Conservation (phyloP, 2,888 invertebrate species). For the Eupithecia tripunctaria region DNA sequence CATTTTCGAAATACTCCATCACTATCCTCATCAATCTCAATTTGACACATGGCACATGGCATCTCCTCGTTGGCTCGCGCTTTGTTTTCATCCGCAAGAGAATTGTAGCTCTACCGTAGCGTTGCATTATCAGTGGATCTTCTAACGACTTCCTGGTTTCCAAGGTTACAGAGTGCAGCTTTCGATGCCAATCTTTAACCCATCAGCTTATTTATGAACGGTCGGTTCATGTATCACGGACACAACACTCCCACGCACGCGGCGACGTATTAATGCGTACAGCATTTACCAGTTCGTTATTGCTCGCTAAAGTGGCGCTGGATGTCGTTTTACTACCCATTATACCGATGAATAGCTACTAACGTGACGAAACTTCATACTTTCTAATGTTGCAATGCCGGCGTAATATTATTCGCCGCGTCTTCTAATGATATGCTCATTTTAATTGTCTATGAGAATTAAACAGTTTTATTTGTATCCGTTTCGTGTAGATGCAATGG, state of each 20-base stretch:
- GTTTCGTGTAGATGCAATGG: not conserved
- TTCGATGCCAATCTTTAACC: conserved; percentile 46
- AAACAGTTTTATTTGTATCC: not conserved
- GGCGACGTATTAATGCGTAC: conserved; percentile 59
- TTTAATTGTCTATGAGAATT: conserved; percentile 48
- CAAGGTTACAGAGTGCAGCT: conserved; percentile 37
- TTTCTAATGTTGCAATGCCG: conserved; percentile 73
- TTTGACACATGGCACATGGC: conserved; percentile 7
- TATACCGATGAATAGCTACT: conserved; percentile 70
- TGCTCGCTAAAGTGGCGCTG: conserved; percentile 54
- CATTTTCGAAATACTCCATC: conserved; percentile 9
- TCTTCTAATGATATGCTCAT: conserved; percentile 55
- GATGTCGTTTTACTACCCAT: conserved; percentile 61
- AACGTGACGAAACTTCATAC: conserved; percentile 69
- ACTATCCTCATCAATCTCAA: conserved; percentile 9
- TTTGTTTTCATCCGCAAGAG: conserved; percentile 6
- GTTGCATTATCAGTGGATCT: not conserved
- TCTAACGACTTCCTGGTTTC: conserved; percentile 13
- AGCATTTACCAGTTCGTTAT: conserved; percentile 60
- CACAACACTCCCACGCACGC: conserved; percentile 75
- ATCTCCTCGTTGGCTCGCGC: conserved; percentile 2
- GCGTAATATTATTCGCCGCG: conserved; percentile 62
- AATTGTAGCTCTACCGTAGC: not conserved
- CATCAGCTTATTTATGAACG: conserved; percentile 51
- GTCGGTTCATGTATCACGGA: conserved; percentile 47